These are phyloP conservation scores for Melanchra persicariae DNA, from an alignment of 2,888 invertebrate genomes.

Conservation along the genomic window DNA sequence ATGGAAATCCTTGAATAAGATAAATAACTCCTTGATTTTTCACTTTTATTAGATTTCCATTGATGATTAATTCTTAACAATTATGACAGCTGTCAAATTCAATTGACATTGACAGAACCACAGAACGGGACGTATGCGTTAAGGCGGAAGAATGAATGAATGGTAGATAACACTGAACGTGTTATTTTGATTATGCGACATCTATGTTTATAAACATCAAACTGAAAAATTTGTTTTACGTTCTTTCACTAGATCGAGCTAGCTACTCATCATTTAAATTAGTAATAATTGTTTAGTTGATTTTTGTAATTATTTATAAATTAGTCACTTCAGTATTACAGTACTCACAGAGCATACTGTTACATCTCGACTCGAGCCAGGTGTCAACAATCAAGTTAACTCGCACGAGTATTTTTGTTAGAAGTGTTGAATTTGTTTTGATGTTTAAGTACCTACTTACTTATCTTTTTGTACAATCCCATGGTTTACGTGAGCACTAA, in stretches of 20 bases:
- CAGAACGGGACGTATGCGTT: slow-evolving; percentile 32
- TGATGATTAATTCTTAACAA: slow-evolving; percentile 54
- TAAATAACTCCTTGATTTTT: slow-evolving; percentile 23
- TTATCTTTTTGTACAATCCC: too few species aligned
- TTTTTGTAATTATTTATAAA: too few species aligned
- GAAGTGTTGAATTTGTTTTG: too few species aligned
- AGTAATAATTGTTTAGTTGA: neutral
- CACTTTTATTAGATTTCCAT: slow-evolving; percentile 31
- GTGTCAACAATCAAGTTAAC: too few species aligned
- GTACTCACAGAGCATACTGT: too few species aligned
- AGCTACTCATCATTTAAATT: neutral
- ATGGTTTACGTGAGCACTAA: too few species aligned
- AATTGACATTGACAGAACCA: too few species aligned
- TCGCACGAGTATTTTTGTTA: too few species aligned
- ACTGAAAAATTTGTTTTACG: neutral
- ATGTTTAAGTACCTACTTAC: too few species aligned
- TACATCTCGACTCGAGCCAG: too few species aligned
- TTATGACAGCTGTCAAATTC: slow-evolving; percentile 68
- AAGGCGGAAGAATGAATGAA: slow-evolving; percentile 67
- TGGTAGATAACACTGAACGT: slow-evolving; percentile 33
- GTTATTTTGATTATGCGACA: slow-evolving; percentile 54
- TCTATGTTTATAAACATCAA: slow-evolving; percentile 33
- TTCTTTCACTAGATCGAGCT: slow-evolving; percentile 53
- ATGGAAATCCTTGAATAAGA: slow-evolving; percentile 21
- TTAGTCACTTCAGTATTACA: too few species aligned